Evolutionary conservation across 37 sponge, comb jelly and placozoan genomes (phyloP), one percentile per base, ranked within the genome.

Genomic region (Cladorhizidae sp.): DNA sequence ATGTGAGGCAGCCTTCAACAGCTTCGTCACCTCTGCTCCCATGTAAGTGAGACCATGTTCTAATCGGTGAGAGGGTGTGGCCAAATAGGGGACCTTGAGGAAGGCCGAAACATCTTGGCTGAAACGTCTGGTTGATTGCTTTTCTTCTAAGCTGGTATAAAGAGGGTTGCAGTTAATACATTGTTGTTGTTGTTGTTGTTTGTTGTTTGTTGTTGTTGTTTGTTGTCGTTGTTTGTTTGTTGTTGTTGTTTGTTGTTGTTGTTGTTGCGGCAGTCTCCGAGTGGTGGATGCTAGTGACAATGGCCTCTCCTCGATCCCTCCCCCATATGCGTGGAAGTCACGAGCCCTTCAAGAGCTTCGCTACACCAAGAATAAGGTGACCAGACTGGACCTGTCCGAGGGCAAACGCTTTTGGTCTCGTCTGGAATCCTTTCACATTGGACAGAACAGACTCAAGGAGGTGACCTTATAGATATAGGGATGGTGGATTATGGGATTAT

Each of bases 281-380:
- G 23, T 15, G 12, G 74, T 92, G 49, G 86, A 88, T 77, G 86
- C 89, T 20, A 85, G 81, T 58, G 73, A 85, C 36, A 92, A 92
- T 77, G 86, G 64, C n/a, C 83, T 92, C 58, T 20, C 74, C 3
- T 50, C 78, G 21, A 70, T 92, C n/a, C 84, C 88, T 32, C 75
- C 85, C 67, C 93, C 93, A 6, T 81, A 37, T 63, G 64, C 70
- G 26, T 92, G 93, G 93, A 57, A 57, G 65, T 92, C 93, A 3
- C 54, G 73, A 23, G 86, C 82, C 28, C 35, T 92, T 1, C 79
- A 63, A 15, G 84, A 87, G 32, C 73, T 91, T 1, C 14, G 73
- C 3, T 51, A 83, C 23, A 79, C 25, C 32, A 67, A 54, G 1
- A 91, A 91, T 73, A 52, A 69, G 2, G 21, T 84, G 12, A 22